Base-by-base conservation (phyloP, 2,888 invertebrate genomes). In the Troides helena region DNA sequence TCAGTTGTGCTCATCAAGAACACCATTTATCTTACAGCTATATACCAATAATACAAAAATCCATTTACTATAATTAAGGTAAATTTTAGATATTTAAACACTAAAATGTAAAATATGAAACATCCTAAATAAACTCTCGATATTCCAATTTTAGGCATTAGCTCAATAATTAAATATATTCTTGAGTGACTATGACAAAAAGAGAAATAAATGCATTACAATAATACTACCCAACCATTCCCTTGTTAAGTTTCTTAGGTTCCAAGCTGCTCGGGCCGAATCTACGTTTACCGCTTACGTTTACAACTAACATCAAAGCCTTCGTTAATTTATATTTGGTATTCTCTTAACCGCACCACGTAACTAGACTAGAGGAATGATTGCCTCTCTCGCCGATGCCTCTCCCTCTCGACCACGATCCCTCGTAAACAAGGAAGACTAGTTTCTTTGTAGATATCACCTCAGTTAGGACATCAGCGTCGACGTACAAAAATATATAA, bases 101-200 rank as follows among this genome's bases (percentile, higher is more conserved):
- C 92, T 92, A 92, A 90, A 91, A 92, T 92, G 92, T 92, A 92
- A 91, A 92, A 91, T 92, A 92, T 91, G 89, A 92, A 88, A 91
- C 91, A 87, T 92, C 91, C 91, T 92, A 92, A 92, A 92, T 92
- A 92, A 92, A 92, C 91, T 92, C 92, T 92, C 30, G 92, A 92
- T 92, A 92, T 92, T 90, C 91, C 91, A 92, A 91, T 90, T 90
- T 89, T 92, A 92, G 92, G 91, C 92, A 86, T 92, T 91, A 91
- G 91, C 88, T 89, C 91, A 89, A 89, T 90, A 90, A 88, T 89
- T 89, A 87, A 89, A 88, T 89, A 90, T 90, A 91, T 88, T 89
- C 84, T 90, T 85, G 90, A 91, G 91, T 91, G 91, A 92, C 92
- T 92, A 92, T 89, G 90, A 90, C 83, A 81, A 85, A 78, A 62